phyloP scores from a whole-genome alignment of 2,113 vertebrate genomes.

The Oriolus oriolus region DNA sequence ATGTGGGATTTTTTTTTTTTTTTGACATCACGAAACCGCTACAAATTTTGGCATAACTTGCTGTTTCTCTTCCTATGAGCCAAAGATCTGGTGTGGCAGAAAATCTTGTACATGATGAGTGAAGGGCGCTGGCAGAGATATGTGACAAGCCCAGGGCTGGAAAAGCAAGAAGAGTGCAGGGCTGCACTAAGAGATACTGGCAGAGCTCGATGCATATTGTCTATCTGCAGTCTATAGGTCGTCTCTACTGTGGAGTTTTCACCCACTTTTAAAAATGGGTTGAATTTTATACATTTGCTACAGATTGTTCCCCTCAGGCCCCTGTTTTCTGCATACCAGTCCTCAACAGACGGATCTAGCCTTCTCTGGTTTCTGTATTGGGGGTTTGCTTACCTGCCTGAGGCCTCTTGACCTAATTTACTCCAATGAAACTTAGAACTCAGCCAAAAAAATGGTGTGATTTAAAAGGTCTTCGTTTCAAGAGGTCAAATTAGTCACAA shows the following conservation, averaged over 20 bases:
- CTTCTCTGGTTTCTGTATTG: not conserved
- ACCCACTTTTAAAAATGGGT: not conserved
- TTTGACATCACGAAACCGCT: not conserved
- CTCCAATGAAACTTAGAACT: not conserved
- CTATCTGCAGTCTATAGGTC: not conserved
- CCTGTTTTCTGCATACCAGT: not conserved
- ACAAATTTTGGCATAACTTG: not conserved
- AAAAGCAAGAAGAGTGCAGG: not conserved
- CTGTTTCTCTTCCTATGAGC: not conserved
- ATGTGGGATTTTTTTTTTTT: not conserved
- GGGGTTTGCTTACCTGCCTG: not conserved
- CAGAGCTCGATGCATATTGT: not conserved
- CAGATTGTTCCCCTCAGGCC: not conserved
- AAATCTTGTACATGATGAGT: not conserved
- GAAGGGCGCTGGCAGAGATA: not conserved
- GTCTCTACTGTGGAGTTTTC: not conserved
- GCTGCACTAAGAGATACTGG: not conserved
- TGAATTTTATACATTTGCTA: not conserved
- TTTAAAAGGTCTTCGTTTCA: not conserved
- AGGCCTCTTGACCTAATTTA: conserved; percentile 28
- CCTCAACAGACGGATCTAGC: not conserved
- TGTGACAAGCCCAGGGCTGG: not conserved
- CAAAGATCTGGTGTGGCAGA: not conserved
- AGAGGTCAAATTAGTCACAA: not conserved
- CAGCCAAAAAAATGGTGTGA: not conserved